A percentile compares a stretch with the other conserved stretches of the same genome.
Conservation (phyloP, 2,888 invertebrate genomes). For the Amphipoea oculea region DNA sequence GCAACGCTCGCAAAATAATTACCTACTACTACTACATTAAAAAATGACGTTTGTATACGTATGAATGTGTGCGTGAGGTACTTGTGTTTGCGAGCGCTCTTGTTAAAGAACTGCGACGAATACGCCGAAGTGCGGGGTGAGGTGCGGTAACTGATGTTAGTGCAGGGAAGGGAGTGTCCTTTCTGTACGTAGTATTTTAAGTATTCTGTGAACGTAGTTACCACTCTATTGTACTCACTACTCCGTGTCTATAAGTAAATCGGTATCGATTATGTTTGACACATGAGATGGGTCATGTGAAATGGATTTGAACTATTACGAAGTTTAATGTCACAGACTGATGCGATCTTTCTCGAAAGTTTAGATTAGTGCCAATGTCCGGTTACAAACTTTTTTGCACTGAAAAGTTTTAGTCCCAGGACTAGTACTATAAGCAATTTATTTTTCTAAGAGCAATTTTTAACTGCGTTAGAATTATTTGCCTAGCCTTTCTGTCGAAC, state of each 20-base stretch:
- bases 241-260: conserved; percentile 23
- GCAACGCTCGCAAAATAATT: no score
- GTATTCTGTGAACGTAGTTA: neutral
- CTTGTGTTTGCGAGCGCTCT: no score
- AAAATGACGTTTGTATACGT: no score
- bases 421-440: neutral
- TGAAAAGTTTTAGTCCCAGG: neutral
- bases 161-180: no score
- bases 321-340: conserved; percentile 48
- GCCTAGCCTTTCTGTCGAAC: neutral
- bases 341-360: conserved; percentile 35
- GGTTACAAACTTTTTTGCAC: neutral
- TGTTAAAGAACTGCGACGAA: no score
- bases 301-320: conserved; percentile 52
- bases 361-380: conserved; percentile 12
- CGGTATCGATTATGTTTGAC: conserved; percentile 50
- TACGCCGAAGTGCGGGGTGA: no score
- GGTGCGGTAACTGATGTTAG: no score
- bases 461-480: neutral
- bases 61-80: no score
- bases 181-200: no score
- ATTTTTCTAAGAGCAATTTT: neutral
- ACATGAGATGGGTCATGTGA: conserved; percentile 53
- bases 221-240: conserved; percentile 7
- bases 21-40: no score